Evolutionary conservation across 2,797 vertebrate species (phyloP), one percentile per base, ranked within the genome.

Genomic region (Rhynchonycteris naso): DNA sequence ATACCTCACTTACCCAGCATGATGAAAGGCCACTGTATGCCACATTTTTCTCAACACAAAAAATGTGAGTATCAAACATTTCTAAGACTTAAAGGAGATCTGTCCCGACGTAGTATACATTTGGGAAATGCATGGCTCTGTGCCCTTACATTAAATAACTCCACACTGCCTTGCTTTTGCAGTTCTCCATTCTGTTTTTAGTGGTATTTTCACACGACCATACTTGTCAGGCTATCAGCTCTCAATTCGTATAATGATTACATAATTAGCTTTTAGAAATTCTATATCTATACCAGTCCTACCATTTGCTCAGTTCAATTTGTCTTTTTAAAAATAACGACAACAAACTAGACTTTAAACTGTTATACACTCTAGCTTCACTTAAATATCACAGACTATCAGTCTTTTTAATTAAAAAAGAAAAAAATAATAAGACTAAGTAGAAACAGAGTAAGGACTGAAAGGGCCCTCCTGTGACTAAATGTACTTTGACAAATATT

Each of bases 291-390:
- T 30, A 76, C 11, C 3, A 16, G 18, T 59, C 24, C 24, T 79
- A 59, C 47, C 7, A 68, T 59, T 89, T 86, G 33, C 59, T 90
- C 52, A 35, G 52, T 33, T 66, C n/a, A 56, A 56, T 66, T 59
- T 66, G 22, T 82, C 63, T 56, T 87, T 47, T 68, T 66, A 13
- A 59, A 94, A 90, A 89, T n/a, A 76, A 95, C 89, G 18, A 72
- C 56, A 75, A 80, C 12, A 88, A 89, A 72, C 24, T 79, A 16
- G 5, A 54, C 63, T 81, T 86, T 81, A 87, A 33, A 38, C 16
- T 71, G n/a, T 56, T 38, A 84, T 21, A 35, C 3, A 68, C 21
- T 94, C 47, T 80, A 68, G 28, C 30, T 83, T 83, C 43, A 52
- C 56, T 85, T 86, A 26, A 93, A 35, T 28, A 68, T 78, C 56